A percentile compares a stretch with the other conserved stretches of the same genome.
Conservation (phyloP, 2,888 invertebrate genomes). For the Nebria brevicollis region DNA sequence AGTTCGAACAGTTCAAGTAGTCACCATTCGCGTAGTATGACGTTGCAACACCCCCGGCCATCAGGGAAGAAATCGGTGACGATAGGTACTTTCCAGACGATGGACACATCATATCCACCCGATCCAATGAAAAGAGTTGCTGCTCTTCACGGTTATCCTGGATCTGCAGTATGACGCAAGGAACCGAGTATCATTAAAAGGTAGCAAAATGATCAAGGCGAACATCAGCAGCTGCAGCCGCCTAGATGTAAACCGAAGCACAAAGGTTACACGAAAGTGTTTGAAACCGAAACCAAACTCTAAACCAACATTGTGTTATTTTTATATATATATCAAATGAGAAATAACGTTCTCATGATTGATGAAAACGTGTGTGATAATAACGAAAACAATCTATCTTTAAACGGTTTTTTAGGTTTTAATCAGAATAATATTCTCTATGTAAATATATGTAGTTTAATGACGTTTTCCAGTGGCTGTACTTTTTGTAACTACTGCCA, state of each 20-base stretch:
- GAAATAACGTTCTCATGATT: constrained; percentile 10
- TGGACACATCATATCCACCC: constrained; percentile 50
- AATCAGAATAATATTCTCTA: constrained; percentile 21
- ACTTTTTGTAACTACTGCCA: constrained; percentile 32
- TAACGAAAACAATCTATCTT: constrained; percentile 18
- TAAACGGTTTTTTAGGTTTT: constrained; percentile 5
- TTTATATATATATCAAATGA: constrained; percentile 36
- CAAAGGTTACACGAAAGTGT: constrained; percentile 24
- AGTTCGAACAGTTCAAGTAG: constrained; percentile 60
- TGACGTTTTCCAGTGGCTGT: constrained; percentile 18
- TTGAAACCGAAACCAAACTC: constrained; percentile 34
- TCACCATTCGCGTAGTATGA: constrained; percentile 59
- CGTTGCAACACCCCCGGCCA: constrained; percentile 59
- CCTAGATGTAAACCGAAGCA: background rate
- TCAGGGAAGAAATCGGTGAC: constrained; percentile 60
- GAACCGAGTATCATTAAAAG: background rate
- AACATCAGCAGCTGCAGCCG: constrained; percentile 16
- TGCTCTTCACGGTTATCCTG: constrained; percentile 34
- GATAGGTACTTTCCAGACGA: constrained; percentile 62
- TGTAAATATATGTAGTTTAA: constrained; percentile 31
- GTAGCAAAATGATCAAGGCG: background rate
- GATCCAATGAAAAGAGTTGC: constrained; percentile 30
- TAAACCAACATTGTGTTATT: constrained; percentile 25
- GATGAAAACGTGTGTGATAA: constrained; percentile 38
- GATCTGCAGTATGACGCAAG: constrained; percentile 41